A percentile compares a stretch with the other conserved stretches of the same genome.
phyloP scores from a whole-genome alignment of 2,113 vertebrate genomes.

The Chitala chitala region DNA sequence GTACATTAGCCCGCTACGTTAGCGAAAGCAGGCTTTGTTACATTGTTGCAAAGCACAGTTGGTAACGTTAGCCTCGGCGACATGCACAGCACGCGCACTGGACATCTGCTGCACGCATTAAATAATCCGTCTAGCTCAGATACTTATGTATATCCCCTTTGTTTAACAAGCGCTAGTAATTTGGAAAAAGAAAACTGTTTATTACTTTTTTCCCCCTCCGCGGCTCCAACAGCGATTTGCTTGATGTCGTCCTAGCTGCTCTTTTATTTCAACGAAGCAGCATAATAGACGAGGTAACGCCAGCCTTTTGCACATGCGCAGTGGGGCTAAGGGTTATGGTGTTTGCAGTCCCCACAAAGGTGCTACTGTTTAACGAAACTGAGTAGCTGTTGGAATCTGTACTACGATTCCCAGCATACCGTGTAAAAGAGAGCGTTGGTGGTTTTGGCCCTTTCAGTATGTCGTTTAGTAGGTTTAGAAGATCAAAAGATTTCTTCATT shows the following conservation, averaged over 20 bases:
- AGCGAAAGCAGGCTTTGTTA: constrained; percentile 64
- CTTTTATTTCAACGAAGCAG: constrained; percentile 85
- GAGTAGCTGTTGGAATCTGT: constrained; percentile 13
- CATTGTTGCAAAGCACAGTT: constrained; percentile 79
- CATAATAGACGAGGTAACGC: constrained; percentile 86
- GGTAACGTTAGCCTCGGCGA: constrained; percentile 41
- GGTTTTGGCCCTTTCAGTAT: constrained; percentile 27
- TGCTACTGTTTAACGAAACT: constrained; percentile 1
- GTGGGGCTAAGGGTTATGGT: constrained; percentile 60
- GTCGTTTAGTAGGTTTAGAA: constrained; percentile 7
- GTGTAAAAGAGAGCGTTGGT: constrained; percentile 21
- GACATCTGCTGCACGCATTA: constrained; percentile 15
- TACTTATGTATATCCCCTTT: constrained; percentile 35
- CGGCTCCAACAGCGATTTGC: constrained; percentile 71
- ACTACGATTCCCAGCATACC: constrained; percentile 63
- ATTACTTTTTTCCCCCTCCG: constrained; percentile 67
- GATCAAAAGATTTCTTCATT: constrained; percentile 14
- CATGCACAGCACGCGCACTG: constrained; percentile 28
- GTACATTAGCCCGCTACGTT: constrained; percentile 33
- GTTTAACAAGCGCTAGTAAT: constrained; percentile 41
- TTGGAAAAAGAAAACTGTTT: constrained; percentile 55
- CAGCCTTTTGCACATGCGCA: constrained; percentile 77
- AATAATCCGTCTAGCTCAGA: constrained; percentile 23
- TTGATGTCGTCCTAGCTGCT: constrained; percentile 66
- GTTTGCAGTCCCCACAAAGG: constrained; percentile 62